A percentile compares a stretch with the other conserved stretches of the same genome.
phyloP scores from a whole-genome alignment of 2,888 invertebrate genomes.

The Phyllotreta cruciferae region DNA sequence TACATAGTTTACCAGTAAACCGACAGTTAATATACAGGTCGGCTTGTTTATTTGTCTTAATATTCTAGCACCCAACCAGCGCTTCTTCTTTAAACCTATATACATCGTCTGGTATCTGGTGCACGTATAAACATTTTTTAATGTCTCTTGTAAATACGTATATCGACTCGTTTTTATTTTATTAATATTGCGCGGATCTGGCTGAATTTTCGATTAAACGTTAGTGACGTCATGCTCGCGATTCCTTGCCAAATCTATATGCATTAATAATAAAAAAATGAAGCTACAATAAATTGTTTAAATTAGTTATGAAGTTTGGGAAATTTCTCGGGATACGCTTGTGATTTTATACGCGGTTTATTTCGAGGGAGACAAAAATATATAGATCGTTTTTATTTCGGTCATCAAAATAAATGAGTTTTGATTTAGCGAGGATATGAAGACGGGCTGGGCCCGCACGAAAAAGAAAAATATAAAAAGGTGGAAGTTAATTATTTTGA shows the following conservation, averaged over 20 bases:
- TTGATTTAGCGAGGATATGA: slow-evolving; percentile 35
- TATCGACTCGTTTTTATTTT: slow-evolving; percentile 27
- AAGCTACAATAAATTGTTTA: too few species aligned
- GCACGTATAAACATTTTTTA: slow-evolving; percentile 42
- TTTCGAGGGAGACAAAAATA: slow-evolving; percentile 22
- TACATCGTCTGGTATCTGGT: slow-evolving; percentile 36
- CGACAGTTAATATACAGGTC: slow-evolving; percentile 49
- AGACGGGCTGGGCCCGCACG: slow-evolving; percentile 23
- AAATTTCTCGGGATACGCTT: too few species aligned
- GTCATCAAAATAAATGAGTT: slow-evolving; percentile 35
- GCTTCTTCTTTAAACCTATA: slow-evolving; percentile 35
- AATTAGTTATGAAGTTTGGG: too few species aligned
- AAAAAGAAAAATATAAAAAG: slow-evolving; percentile 31
- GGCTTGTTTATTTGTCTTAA: slow-evolving; percentile 51
- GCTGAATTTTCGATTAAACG: not conserved
- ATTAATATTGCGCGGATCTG: slow-evolving; percentile 13
- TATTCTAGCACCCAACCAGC: slow-evolving; percentile 48
- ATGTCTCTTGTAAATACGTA: slow-evolving; percentile 34
- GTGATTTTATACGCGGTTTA: not conserved
- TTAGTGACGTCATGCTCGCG: too few species aligned
- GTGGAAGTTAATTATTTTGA: slow-evolving; percentile 21
- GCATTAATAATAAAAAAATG: too few species aligned
- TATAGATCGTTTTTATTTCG: slow-evolving; percentile 31
- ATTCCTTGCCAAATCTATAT: too few species aligned
- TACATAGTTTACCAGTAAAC: slow-evolving; percentile 44